Evolutionary conservation across 2,888 invertebrate genomes (phyloP).

Genomic region (Hylaea fasciaria): DNA sequence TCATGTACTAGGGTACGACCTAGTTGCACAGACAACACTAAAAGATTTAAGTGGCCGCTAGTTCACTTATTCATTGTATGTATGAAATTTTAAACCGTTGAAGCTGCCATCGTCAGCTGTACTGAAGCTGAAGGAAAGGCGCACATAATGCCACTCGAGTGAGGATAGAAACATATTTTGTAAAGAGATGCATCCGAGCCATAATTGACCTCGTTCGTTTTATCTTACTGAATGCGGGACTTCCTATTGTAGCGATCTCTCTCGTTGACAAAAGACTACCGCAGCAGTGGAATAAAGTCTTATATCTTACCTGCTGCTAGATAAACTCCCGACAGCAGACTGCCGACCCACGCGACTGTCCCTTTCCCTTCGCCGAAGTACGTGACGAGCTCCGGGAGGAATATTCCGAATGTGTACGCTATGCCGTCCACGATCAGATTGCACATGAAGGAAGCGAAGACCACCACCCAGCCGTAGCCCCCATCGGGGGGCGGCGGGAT

Average conservation of each 20-base stretch:
- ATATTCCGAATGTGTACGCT: constrained; percentile 99
- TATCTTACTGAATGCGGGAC: too few relatives aligned
- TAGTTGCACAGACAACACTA: background rate
- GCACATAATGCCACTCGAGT: too few relatives aligned
- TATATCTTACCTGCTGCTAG: constrained; percentile 91
- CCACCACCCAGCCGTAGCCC: constrained; percentile 97
- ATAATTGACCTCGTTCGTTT: too few relatives aligned
- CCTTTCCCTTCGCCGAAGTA: constrained; percentile 95
- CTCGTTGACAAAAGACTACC: too few relatives aligned
- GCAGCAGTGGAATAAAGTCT: background rate
- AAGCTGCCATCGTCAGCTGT: background rate
- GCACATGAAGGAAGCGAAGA: constrained; percentile 98
- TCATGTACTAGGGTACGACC: constrained; percentile 5
- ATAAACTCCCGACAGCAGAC: constrained; percentile 97
- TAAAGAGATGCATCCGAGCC: too few relatives aligned
- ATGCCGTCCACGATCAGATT: constrained; percentile 99
- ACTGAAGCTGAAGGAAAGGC: too few relatives aligned
- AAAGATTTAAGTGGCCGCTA: background rate
- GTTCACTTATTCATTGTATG: background rate
- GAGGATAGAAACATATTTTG: too few relatives aligned
- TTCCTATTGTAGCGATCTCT: too few relatives aligned
- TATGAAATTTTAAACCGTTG: constrained; percentile 1
- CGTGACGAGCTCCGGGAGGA: constrained; percentile 91
- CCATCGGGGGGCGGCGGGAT: constrained; percentile 95
- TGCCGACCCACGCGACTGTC: constrained; percentile 97